These are phyloP conservation scores for Gadus chalcogrammus DNA, from an alignment of 2,113 vertebrate genomes.

Conservation along the genomic window DNA sequence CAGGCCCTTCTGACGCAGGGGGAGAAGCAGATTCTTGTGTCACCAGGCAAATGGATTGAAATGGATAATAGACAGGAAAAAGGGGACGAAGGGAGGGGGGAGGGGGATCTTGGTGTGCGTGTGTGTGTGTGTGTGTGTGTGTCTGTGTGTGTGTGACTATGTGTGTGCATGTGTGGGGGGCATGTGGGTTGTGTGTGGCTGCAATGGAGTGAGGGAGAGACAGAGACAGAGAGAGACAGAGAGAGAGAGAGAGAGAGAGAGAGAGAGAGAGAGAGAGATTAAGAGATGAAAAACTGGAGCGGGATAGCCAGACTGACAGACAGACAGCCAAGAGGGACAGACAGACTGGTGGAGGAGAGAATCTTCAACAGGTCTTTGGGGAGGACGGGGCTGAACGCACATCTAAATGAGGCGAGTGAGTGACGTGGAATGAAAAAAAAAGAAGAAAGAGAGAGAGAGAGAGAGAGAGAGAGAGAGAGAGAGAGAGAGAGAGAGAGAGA, in stretches of 20 bases:
- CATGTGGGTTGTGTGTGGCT: too few species aligned
- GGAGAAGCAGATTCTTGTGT: conserved; percentile 30
- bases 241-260: too few species aligned
- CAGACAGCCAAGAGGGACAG: background rate
- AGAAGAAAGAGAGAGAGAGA: background rate
- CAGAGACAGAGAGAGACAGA: background rate
- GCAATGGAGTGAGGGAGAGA: background rate
- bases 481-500: background rate
- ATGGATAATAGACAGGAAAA: too few species aligned
- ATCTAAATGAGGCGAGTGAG: background rate
- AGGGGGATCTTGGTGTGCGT: too few species aligned
- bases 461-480: background rate
- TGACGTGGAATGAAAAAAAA: background rate
- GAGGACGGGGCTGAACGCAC: background rate
- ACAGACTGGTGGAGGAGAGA: background rate
- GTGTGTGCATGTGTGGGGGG: too few species aligned
- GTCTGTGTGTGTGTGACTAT: too few species aligned
- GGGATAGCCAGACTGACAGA: background rate
- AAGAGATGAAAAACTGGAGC: background rate
- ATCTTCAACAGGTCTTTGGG: background rate
- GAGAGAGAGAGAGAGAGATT: background rate
- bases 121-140: too few species aligned
- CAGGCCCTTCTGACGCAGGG: conserved; percentile 27
- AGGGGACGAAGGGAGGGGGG: conserved; percentile 23
- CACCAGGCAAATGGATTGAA: conserved; percentile 22